Base-by-base conservation (phyloP, 2,113 vertebrate species). In the Spea bombifrons region DNA sequence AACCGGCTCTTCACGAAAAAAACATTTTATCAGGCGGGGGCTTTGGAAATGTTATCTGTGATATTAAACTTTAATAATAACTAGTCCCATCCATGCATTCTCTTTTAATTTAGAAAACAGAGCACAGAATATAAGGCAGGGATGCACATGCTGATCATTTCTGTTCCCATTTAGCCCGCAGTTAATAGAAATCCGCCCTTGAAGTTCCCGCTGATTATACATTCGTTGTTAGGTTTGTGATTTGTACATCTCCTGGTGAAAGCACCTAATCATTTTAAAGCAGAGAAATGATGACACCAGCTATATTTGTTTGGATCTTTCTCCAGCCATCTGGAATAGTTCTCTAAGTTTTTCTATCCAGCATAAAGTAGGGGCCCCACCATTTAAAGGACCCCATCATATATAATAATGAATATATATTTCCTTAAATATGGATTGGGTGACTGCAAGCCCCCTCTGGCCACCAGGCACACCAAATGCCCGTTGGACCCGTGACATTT, bases 21-120 rank as follows among this genome's bases (percentile, higher is more conserved):
- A 17, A 3, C 1, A 8, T 5, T 76, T 61, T 71, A 15, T 48
- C 16, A 47, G 53, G 53, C 12, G 50, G 46, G 9, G 17, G 16
- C 53, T 47, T 15, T 71, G 67, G 61, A 71, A 78, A 63, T 78
- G 47, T 64, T 71, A 13, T 78, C 59, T 50, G 13, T 16, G 30
- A 55, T 57, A 78, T 78, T 71, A 78, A 8, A 65, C 30, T 71
- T 78, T 64, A 71, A 78, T 64, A 71, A 78, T 71, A 78, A 78
- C 76, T 71, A 65, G 59, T 65, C 68, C 46, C 48, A 53, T 71
- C 59, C 15, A 12, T 71, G 46, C 46, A 66, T 52, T 71, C 3
- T 9, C 49, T 65, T 71, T 70, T 52, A 71, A 53, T 71, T 71
- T 69, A 76, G 15, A 57, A 16, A 50, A 45, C 48, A 5, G 16